Base-by-base conservation (phyloP, 2,797 vertebrate genomes). In the Fringilla coelebs region DNA sequence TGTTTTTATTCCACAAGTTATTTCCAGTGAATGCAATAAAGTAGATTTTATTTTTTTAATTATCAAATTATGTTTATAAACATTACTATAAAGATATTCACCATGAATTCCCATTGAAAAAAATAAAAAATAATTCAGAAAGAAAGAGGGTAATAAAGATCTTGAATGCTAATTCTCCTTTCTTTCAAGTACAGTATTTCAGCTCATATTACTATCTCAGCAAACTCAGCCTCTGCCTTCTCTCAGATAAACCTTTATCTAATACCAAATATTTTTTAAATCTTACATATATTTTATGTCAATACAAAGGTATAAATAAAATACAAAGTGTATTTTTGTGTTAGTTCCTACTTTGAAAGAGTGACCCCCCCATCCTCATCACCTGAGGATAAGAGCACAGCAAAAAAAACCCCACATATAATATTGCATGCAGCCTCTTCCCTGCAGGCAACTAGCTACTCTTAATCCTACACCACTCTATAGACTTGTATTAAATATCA, bases 361-460 rank as follows among this genome's bases (percentile, higher is more conserved):
- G 25, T 19, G 17, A 43, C 3, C 1, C 4, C 5, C 2, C 49
- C 2, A 7, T 45, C 17, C n/a, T 86, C 3, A 0, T 70, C n/a
- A 46, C 10, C 11, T 68, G n/a, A 32, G 17, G 12, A 12, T 36
- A 58, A 83, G 21, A 75, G 2, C 4, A 32, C 9, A 68, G 22
- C 11, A 60, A 48, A 43, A 81, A 58, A n/a, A n/a, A n/a, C n/a
- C n/a, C n/a, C 5, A 52, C 3, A 8, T 34, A 40, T 11, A 61
- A 17, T 34, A 61, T 58, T 85, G 20, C 22, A 46, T 72, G 28
- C 1, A 7, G 7, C 16, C 75, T 51, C 26, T 32, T 68, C 29
- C 8, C 38, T 21, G 7, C 9, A 49, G 43, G 17, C 17, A 84
- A 20, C 34, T 31, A 65, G 24, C 13, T 21, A 57, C 13, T 63